Conservation (phyloP, 2,888 invertebrate genomes). For the Erebia aethiops region DNA sequence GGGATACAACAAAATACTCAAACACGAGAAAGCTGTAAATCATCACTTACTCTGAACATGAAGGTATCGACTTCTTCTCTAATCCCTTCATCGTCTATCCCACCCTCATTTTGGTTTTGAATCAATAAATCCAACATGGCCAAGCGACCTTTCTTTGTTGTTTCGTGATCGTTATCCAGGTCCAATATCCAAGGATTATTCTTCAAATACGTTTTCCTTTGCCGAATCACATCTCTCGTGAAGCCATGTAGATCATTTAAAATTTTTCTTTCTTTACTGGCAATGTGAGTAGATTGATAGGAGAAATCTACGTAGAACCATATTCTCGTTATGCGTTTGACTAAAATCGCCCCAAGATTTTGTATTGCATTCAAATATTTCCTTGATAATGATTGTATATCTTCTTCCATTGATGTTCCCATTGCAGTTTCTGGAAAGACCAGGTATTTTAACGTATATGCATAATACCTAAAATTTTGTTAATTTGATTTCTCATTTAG, state of each 20-base stretch:
- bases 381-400: slow-evolving; percentile 52
- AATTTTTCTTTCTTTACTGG: slow-evolving; percentile 42
- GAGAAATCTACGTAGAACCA: slow-evolving; percentile 33
- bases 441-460: not conserved
- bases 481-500: too few relatives aligned
- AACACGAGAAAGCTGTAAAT: too few relatives aligned
- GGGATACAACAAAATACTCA: too few relatives aligned
- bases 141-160: slow-evolving; percentile 46
- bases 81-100: slow-evolving; percentile 82
- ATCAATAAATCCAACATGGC: slow-evolving; percentile 86
- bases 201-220: slow-evolving; percentile 50
- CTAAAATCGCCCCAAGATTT: slow-evolving; percentile 45
- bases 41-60: slow-evolving; percentile 84
- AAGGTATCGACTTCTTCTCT: slow-evolving; percentile 88
- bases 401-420: slow-evolving; percentile 76
- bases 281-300: slow-evolving; percentile 26
- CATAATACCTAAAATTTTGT: too few relatives aligned
- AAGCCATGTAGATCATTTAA: slow-evolving; percentile 75
- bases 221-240: slow-evolving; percentile 76
- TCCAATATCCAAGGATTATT: slow-evolving; percentile 37
- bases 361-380: slow-evolving; percentile 74
- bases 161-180: slow-evolving; percentile 38
- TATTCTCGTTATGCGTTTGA: slow-evolving; percentile 28
- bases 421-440: slow-evolving; percentile 69
- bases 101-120: slow-evolving; percentile 80